Evolutionary conservation across 2,888 invertebrate species (phyloP), one percentile per base, ranked within the genome.

Genomic region (Chymomyza fuscimana): DNA sequence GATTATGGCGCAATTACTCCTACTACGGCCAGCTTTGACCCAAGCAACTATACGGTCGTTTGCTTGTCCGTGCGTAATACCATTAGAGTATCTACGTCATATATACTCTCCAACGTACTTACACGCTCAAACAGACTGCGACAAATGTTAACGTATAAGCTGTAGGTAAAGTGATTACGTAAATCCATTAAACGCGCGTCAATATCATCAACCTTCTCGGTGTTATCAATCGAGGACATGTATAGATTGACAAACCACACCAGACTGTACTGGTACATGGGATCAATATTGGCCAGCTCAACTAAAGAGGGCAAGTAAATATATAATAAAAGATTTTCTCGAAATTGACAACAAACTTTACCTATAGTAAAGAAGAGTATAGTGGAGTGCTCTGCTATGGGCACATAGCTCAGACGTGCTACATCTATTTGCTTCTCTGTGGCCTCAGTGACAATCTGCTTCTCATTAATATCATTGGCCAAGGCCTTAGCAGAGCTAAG

Each of bases 241-340:
- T 96, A 99, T 36, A 98, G 93, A 80, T 96, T 96, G 87, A 98
- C 96, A 91, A 98, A 98, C 98, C 98, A 99, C 2, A 94, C 94
- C 82, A 99, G 93, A 0, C 98, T 98, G 91, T 98, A 99, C 91
- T 98, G 98, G 92, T 99, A 99, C 98, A 98, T 98, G 2, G 98
- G 98, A 92, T 99, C 98, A 79, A 99, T 97, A 87, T 96, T 95
- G 6, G 97, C 96, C 87, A 99, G 92, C 70, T 97, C 96, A 70
- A 95, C 96, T 96, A 89, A 65, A 92, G 92, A 71, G 52, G 63
- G 67, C 72, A 65, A 56, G 65, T 65, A 58, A 51, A 63, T 69
- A 32, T 58, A 5, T 36, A 12, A 25, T 15, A 6, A 56, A 40
- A 7, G 36, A n/a, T 50, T 12, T 32, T 32, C n/a, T 32, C 9